phyloP scores from a whole-genome alignment of 2,888 invertebrate species.

The Hemaris fuciformis region DNA sequence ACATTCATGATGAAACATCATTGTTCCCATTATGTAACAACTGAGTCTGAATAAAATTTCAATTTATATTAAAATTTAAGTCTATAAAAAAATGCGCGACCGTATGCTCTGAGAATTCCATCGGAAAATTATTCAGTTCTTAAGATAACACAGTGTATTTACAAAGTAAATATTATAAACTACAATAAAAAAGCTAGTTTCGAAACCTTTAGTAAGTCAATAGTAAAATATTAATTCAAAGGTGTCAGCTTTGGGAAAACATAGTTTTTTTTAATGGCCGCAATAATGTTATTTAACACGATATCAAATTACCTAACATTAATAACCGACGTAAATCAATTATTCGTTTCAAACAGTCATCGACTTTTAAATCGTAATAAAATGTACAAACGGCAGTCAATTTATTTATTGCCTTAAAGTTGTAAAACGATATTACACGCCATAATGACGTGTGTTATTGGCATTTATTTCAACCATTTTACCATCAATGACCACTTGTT shows the following conservation, averaged over 20 bases:
- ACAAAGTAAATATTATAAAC: background rate
- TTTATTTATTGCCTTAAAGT: constrained; percentile 79
- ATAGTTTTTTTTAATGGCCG: constrained; percentile 12
- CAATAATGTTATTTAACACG: constrained; percentile 39
- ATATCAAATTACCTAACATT: constrained; percentile 66
- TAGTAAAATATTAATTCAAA: background rate
- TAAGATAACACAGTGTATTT: background rate
- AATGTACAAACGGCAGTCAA: constrained; percentile 79
- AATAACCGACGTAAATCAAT: constrained; percentile 77
- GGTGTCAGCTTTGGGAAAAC: background rate
- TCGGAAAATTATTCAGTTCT: background rate
- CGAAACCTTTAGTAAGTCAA: background rate
- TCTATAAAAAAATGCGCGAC: background rate
- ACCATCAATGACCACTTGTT: constrained; percentile 72
- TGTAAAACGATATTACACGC: constrained; percentile 80
- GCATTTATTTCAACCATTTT: constrained; percentile 74
- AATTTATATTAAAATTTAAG: background rate
- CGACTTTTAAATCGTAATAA: constrained; percentile 81
- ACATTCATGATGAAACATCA: too few species aligned
- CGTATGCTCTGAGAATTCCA: background rate
- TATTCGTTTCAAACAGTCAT: constrained; percentile 76
- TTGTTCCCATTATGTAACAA: too few species aligned
- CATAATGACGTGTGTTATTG: constrained; percentile 79
- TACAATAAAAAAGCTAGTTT: background rate
- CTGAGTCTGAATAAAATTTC: too few species aligned